Base-by-base conservation (phyloP, 2,113 vertebrate species). In the Herpetotheres cachinnans region DNA sequence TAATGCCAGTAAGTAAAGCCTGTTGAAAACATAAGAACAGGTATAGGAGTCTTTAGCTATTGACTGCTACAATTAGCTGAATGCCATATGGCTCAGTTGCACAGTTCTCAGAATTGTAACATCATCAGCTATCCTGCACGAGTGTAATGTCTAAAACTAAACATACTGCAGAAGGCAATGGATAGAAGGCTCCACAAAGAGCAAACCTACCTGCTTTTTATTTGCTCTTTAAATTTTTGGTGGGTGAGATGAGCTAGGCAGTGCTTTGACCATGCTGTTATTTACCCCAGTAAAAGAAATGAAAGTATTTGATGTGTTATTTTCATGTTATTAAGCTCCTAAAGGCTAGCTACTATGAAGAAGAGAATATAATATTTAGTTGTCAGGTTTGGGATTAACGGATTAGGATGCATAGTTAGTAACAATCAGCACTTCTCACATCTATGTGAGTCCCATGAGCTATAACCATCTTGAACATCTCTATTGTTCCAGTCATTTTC, bases 341-440 rank as follows among this genome's bases (percentile, higher is more conserved):
- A 36, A 62, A 89, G 19, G n/a, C 30, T 65, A 54, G 52, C 32
- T 70, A 3, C 44, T 38, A 14, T 59, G 34, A 69, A 63, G 61
- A 72, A 77, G 13, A 21, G 56, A 83, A 95, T 66, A 42, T 73
- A 62, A 71, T 91, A 66, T 50, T 52, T 82, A 77, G 38, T 61
- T 4, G 8, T 86, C 32, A 62, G 52, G 25, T 80, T 93, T 85
- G 47, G 67, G 63, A 91, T 95, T 77, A 91, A 81, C 71, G 62
- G 44, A 62, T 95, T 82, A 88, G 70, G 78, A 87, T 87, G 29
- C n/a, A 11, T 59, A 82, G 77, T 87, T 95, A 82, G 78, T 85
- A 67, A 89, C 90, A 95, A 74, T 77, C 66, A 63, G 44, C 29
- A n/a, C 49, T 77, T 80, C 71, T 90, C 71, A 81, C 73, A 47